Conservation (phyloP, 1,140 invertebrate genomes). For the Rhynchophorus ferrugineus region DNA sequence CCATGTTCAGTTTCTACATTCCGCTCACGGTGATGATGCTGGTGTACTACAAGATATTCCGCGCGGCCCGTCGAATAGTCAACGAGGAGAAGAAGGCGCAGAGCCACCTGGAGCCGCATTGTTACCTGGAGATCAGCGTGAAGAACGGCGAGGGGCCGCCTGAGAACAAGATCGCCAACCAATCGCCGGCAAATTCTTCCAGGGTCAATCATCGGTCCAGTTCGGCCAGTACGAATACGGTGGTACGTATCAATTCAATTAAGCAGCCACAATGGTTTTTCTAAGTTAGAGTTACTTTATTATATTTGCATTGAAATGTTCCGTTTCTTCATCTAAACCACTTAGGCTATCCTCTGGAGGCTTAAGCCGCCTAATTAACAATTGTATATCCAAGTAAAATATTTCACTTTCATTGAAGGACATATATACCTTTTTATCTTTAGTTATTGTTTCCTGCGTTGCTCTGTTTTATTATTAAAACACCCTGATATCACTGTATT, state of each 20-base stretch:
- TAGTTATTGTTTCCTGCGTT: too few relatives aligned
- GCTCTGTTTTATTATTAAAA: too few relatives aligned
- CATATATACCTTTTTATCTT: too few relatives aligned
- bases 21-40: conserved; percentile 84
- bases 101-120: conserved; percentile 70
- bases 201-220: conserved; percentile 44
- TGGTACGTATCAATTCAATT: conserved; percentile 42
- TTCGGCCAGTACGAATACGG: conserved; percentile 56
- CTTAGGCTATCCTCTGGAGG: too few relatives aligned
- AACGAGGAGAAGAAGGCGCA: conserved; percentile 79
- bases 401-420: too few relatives aligned
- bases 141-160: conserved; percentile 60
- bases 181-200: conserved; percentile 40
- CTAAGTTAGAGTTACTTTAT: too few relatives aligned
- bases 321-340: too few relatives aligned
- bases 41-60: conserved; percentile 87
- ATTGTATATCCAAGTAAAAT: too few relatives aligned
- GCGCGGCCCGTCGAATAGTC: conserved; percentile 74
- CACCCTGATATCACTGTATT: too few relatives aligned
- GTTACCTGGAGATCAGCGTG: conserved; percentile 61
- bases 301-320: too few relatives aligned
- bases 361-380: too few relatives aligned
- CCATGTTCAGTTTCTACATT: conserved; percentile 83
- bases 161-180: conserved; percentile 50
- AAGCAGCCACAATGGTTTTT: too few relatives aligned